Conservation (phyloP, 2,888 invertebrate species). For the Dioctria linearis region DNA sequence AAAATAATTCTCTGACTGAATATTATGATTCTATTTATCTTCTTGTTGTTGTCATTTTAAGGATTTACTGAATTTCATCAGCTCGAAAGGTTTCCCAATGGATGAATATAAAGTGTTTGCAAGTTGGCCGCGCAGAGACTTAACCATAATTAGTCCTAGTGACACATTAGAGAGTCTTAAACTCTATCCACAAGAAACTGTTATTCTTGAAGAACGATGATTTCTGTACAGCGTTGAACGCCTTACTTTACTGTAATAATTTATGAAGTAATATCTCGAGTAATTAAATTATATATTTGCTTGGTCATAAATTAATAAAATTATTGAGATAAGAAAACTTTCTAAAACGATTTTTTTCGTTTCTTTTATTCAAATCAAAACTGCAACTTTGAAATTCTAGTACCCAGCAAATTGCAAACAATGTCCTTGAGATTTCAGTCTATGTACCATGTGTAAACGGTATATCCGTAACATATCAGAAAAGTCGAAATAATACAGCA, state of each 20-base stretch:
- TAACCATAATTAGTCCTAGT: conserved; percentile 80
- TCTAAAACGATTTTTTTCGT: conserved; percentile 31
- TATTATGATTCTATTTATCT: neutral
- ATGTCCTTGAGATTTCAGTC: too few relatives aligned
- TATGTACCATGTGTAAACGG: too few relatives aligned
- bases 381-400: too few relatives aligned
- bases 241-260: conserved; percentile 30
- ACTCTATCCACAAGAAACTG: conserved; percentile 93
- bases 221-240: conserved; percentile 59
- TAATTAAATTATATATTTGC: conserved; percentile 51
- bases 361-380: neutral
- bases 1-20: neutral
- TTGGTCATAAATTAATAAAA: conserved; percentile 45
- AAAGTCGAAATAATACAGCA: too few relatives aligned
- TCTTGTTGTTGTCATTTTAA: conserved; percentile 55
- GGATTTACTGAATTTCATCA: conserved; percentile 88
- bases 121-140: conserved; percentile 96
- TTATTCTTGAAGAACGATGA: conserved; percentile 95
- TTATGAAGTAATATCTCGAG: conserved; percentile 30
- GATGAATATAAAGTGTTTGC: conserved; percentile 93
- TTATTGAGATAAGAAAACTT: conserved; percentile 46
- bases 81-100: conserved; percentile 89
- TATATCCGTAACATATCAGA: too few relatives aligned
- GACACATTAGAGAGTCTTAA: conserved; percentile 87
- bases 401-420: too few relatives aligned